These are phyloP conservation scores for Crenuchus spilurus DNA, from an alignment of 2,797 vertebrate species.

Conservation along the genomic window DNA sequence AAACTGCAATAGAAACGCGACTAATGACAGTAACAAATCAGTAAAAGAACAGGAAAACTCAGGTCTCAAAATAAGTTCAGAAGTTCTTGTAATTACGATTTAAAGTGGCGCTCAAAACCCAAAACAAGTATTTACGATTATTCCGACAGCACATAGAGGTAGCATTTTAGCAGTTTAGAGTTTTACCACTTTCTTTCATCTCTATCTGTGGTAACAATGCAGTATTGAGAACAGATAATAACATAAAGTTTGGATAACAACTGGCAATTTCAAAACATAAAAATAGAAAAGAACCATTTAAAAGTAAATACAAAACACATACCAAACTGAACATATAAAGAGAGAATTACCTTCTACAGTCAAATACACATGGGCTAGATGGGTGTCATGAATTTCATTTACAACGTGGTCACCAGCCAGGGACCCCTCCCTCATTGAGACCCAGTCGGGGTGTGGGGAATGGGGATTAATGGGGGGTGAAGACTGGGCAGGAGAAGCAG, in stretches of 20 bases:
- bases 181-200: neutral
- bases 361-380: slow-evolving; percentile 78
- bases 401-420: slow-evolving; percentile 82
- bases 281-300: slow-evolving; percentile 57
- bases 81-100: neutral
- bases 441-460: slow-evolving; percentile 74
- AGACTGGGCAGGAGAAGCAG: slow-evolving; percentile 82
- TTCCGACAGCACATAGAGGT: neutral
- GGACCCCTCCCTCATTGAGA: slow-evolving; percentile 83
- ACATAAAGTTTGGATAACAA: slow-evolving; percentile 39
- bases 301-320: slow-evolving; percentile 61
- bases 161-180: neutral
- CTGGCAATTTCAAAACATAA: slow-evolving; percentile 50
- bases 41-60: no score
- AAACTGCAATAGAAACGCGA: no score
- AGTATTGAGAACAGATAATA: slow-evolving; percentile 72
- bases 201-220: slow-evolving; percentile 1
- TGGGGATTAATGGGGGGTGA: slow-evolving; percentile 64
- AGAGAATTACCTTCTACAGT: slow-evolving; percentile 78
- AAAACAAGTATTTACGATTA: neutral
- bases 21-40: no score
- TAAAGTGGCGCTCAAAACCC: no score
- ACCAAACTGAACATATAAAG: slow-evolving; percentile 57
- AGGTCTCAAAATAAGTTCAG: neutral
- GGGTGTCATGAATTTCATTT: slow-evolving; percentile 79